Evolutionary conservation across 2,797 vertebrate genomes (phyloP).

Genomic region (Halcyon badia): DNA sequence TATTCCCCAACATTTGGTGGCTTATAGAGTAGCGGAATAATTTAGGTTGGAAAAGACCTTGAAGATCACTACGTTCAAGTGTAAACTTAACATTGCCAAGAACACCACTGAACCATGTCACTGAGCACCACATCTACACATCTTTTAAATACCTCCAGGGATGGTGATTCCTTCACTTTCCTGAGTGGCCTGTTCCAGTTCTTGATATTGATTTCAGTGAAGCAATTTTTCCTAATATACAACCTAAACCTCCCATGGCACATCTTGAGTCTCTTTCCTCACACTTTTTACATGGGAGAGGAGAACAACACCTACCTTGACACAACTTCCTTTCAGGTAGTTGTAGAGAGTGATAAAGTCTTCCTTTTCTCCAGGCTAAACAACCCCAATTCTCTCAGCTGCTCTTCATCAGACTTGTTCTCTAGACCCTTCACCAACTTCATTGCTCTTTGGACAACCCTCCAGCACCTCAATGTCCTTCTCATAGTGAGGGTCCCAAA

Average conservation of each 20-base stretch:
- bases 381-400: not conserved
- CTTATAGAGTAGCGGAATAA: not conserved
- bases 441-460: not conserved
- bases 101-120: not conserved
- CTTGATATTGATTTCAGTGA: accelerated
- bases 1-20: not conserved
- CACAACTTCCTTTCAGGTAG: not conserved
- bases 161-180: not conserved
- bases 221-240: not conserved
- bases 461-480: too few species aligned
- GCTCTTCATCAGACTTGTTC: not conserved
- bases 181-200: not conserved
- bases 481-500: not conserved
- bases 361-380: not conserved
- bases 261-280: not conserved
- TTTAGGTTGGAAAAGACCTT: not conserved
- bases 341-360: not conserved
- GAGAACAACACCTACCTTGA: accelerated
- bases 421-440: not conserved
- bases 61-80: not conserved
- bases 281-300: not conserved
- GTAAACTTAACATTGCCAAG: not conserved
- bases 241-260: not conserved
- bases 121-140: accelerated
- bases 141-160: not conserved